Conservation (phyloP, 2,113 vertebrate species). For the Trinectes maculatus region DNA sequence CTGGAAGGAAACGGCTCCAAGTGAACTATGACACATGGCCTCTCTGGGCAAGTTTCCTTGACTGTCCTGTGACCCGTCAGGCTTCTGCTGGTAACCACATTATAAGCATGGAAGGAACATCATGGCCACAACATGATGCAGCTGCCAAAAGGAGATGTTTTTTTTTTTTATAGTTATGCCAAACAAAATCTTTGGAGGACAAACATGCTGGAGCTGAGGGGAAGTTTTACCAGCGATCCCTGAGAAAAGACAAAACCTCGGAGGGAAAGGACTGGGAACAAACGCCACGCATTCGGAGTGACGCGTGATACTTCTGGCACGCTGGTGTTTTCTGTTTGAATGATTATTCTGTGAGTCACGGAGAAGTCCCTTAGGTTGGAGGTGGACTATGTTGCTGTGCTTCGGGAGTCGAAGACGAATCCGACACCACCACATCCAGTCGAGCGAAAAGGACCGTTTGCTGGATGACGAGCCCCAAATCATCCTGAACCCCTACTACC, state of each 20-base stretch:
- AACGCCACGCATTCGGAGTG: neutral
- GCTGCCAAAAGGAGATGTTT: neutral
- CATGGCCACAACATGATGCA: slow-evolving; percentile 16
- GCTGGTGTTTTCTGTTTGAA: slow-evolving; percentile 12
- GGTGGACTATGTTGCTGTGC: slow-evolving; percentile 69
- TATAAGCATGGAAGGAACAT: slow-evolving; percentile 26
- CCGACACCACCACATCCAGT: slow-evolving; percentile 43
- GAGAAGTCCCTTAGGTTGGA: neutral
- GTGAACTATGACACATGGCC: slow-evolving; percentile 38
- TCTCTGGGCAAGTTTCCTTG: slow-evolving; percentile 22
- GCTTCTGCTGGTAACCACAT: slow-evolving; percentile 41
- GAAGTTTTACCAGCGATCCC: slow-evolving; percentile 10
- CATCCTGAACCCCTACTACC: slow-evolving; percentile 61
- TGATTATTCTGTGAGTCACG: slow-evolving; percentile 1
- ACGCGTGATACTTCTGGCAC: neutral
- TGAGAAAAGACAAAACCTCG: neutral
- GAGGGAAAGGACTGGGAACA: slow-evolving; percentile 5
- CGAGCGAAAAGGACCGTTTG: slow-evolving; percentile 63
- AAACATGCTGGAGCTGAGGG: slow-evolving; percentile 12
- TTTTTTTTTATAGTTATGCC: neutral
- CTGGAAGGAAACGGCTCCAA: slow-evolving; percentile 40
- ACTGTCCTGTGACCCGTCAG: neutral
- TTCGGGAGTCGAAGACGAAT: slow-evolving; percentile 69
- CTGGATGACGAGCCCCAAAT: slow-evolving; percentile 55
- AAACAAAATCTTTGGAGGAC: slow-evolving; percentile 13